Base-by-base conservation (phyloP, 1,140 invertebrate species). In the Neotoxoptera formosana region DNA sequence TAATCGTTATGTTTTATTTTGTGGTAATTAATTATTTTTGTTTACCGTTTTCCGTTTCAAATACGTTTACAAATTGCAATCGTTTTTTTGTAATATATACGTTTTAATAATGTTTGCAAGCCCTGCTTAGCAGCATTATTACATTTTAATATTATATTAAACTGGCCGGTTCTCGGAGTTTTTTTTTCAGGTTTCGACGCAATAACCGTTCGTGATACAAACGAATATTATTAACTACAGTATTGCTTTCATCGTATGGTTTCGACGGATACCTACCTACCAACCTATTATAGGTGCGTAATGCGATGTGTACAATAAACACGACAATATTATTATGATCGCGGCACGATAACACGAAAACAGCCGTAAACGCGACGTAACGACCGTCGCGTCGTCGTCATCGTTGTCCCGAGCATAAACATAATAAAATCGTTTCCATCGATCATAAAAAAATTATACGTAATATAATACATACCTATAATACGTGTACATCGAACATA, bases 291-390 rank as follows among this genome's bases (percentile, higher is more conserved):
- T 76, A n/a, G 14, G 25, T 14, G 1, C 41, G 84, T 45, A 30
- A 25, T 23, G 36, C 9, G 83, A 84, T 45, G 36, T 84, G 60
- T 76, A n/a, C 30, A n/a, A n/a, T 76, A 76, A 76, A 76, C 60
- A 76, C 60, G 30, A 76, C 60, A 76, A n/a, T 76, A 76, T 76
- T 76, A n/a, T 76, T 76, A 76, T 76, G 60, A 76, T n/a, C 60
- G 25, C n/a, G 48, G 9, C 47, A 53, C n/a, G 87, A 89, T 53
- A 89, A 53, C 48, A 89, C 48, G 87, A 89, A 89, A 53, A 89
- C 87, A 51, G n/a, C 51, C 87, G 34, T 89, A 89, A 86, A 53
- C 30, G 30, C 30, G 14, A n/a, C 14, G 14, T 48, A 87, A 48
- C 45, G 45, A 47, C 7, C 25, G 17, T 20, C 7, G 47, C 25